Percentiles rank a stretch among this genome's conserved stretches.
phyloP scores from a whole-genome alignment of 2,113 vertebrate genomes.

The Notechis scutatus region DNA sequence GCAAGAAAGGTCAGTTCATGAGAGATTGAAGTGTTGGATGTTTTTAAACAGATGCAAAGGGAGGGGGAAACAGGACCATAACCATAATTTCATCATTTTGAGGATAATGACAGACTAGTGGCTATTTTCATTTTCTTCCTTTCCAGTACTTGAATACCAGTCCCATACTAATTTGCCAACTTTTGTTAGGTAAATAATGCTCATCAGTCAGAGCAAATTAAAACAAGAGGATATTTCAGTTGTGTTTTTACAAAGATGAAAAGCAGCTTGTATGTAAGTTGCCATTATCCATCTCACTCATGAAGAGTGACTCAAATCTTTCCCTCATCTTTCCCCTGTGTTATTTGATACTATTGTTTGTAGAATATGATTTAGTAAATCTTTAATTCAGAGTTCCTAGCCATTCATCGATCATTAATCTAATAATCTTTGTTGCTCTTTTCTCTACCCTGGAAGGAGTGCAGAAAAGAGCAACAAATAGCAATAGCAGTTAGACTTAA shows the following conservation, averaged over 20 bases:
- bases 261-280: not conserved
- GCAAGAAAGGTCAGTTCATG: conserved; percentile 31
- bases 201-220: conserved; percentile 51
- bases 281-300: not conserved
- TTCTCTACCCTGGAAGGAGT: not conserved
- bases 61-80: not conserved
- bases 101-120: conserved; percentile 30
- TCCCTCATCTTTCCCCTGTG: not conserved
- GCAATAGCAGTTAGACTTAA: too few species aligned
- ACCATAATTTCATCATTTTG: conserved; percentile 33
- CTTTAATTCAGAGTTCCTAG: not conserved
- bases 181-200: conserved; percentile 21
- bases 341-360: not conserved
- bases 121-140: conserved; percentile 33
- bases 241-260: conserved; percentile 20
- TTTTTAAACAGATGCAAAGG: not conserved
- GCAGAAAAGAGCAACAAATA: not conserved
- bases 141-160: conserved; percentile 42
- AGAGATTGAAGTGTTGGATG: conserved; percentile 5
- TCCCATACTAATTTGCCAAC: conserved; percentile 18
- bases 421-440: not conserved
- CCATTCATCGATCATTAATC: not conserved
- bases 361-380: not conserved
- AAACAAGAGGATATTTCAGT: conserved; percentile 39
- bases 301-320: not conserved